Percentiles rank a stretch among this genome's conserved stretches.
phyloP scores from a whole-genome alignment of 1,140 invertebrate genomes.

The Cecropterus lyciades region DNA sequence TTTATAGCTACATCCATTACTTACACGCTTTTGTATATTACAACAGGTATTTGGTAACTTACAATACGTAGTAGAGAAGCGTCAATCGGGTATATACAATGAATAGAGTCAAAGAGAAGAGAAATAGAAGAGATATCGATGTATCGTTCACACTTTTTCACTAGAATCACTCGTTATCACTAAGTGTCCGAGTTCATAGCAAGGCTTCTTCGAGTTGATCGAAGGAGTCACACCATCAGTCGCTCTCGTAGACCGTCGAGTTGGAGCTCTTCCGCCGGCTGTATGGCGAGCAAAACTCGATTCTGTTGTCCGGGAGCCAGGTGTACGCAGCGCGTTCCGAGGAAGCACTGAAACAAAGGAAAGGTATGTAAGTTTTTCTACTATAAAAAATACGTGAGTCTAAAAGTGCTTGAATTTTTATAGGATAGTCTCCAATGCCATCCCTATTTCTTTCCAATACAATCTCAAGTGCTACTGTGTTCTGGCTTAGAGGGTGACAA shows the following conservation, averaged over 20 bases:
- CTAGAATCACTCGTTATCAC: constrained; percentile 35
- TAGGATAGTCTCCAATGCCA: too few relatives aligned
- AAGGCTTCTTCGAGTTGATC: constrained; percentile 77
- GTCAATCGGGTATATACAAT: constrained; percentile 26
- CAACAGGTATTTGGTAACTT: constrained; percentile 1
- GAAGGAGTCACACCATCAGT: constrained; percentile 76
- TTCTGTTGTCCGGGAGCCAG: constrained; percentile 78
- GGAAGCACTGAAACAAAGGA: constrained; percentile 74
- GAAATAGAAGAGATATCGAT: constrained; percentile 26
- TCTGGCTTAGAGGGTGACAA: too few relatives aligned
- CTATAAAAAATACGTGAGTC: too few relatives aligned
- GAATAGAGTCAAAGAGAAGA: constrained; percentile 19
- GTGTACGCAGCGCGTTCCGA: constrained; percentile 82
- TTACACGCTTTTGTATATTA: not conserved
- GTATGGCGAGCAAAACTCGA: constrained; percentile 76
- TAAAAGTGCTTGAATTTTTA: too few relatives aligned
- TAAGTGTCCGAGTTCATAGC: constrained; percentile 62
- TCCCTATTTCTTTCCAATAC: too few relatives aligned
- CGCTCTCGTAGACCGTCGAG: constrained; percentile 82
- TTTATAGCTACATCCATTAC: not conserved
- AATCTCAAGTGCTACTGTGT: too few relatives aligned
- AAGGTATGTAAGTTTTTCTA: constrained; percentile 16
- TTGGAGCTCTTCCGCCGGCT: constrained; percentile 72
- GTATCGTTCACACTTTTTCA: constrained; percentile 29
- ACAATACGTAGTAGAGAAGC: constrained; percentile 7